Evolutionary conservation across 2,888 invertebrate species (phyloP).

Genomic region (Bursaphelenchus okinawaensis): DNA sequence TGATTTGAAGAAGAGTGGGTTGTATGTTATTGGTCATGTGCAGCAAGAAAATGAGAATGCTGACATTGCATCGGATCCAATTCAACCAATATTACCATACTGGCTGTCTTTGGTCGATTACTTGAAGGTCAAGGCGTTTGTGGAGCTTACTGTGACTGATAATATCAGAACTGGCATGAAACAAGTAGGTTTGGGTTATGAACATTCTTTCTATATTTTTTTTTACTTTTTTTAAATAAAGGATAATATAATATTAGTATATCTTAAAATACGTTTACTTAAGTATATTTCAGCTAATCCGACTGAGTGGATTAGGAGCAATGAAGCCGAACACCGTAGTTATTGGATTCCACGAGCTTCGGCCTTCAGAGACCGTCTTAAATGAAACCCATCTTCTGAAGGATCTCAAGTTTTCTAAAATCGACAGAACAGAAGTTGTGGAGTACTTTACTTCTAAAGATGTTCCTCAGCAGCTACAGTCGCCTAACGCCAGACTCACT

Average conservation of each 20-base stretch:
- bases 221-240: neutral
- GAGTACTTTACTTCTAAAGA: conserved; percentile 52
- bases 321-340: conserved; percentile 98
- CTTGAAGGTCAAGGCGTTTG: conserved; percentile 89
- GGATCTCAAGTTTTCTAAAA: conserved; percentile 53
- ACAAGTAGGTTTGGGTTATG: conserved; percentile 69
- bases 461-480: conserved; percentile 10
- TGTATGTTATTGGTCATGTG: conserved; percentile 77
- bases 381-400: conserved; percentile 57
- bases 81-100: conserved; percentile 73
- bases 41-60: conserved; percentile 56
- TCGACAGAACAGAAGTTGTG: conserved; percentile 55
- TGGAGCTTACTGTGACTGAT: conserved; percentile 81
- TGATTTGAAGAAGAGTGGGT: conserved; percentile 83
- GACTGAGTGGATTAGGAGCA: conserved; percentile 77
- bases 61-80: conserved; percentile 66
- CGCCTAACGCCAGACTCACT: conserved; percentile 26
- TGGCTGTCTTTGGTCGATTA: conserved; percentile 93
- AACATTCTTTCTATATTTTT: neutral
- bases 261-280: neutral
- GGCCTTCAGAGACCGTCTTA: conserved; percentile 72
- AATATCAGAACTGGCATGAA: conserved; percentile 82
- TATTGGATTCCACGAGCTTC: conserved; percentile 82
- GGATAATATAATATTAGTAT: conserved; percentile 5
- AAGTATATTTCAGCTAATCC: conserved; percentile 32